These are phyloP conservation scores for Sebastes cheni DNA, from an alignment of 2,797 vertebrate genomes.

Conservation along the genomic window DNA sequence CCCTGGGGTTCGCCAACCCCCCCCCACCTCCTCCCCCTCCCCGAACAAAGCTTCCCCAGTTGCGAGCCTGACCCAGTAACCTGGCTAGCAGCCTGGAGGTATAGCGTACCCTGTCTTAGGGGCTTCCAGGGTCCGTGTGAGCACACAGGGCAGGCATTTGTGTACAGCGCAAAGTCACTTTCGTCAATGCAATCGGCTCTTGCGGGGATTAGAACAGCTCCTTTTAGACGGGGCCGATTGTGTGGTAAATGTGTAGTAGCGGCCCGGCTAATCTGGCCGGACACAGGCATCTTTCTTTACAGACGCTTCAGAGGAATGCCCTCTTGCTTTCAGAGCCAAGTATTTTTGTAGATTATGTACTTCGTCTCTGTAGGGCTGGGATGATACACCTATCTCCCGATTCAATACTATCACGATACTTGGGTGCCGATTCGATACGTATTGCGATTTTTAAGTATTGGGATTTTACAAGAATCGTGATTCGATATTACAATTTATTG, in stretches of 20 bases:
- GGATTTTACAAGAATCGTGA: too few relatives aligned
- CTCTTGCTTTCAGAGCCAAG: constrained; percentile 39
- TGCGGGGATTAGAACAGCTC: constrained; percentile 73
- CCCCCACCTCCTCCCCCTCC: constrained; percentile 57
- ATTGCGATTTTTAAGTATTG: too few relatives aligned
- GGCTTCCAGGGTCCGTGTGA: constrained; percentile 59
- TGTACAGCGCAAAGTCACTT: constrained; percentile 76
- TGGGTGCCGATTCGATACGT: too few relatives aligned
- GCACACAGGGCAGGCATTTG: constrained; percentile 69
- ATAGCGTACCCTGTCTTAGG: constrained; percentile 69
- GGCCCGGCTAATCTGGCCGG: background rate
- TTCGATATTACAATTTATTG: too few relatives aligned
- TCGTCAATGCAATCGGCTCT: constrained; percentile 73
- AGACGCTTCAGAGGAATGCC: constrained; percentile 60
- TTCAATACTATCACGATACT: too few relatives aligned
- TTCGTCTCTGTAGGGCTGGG: background rate
- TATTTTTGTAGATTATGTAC: constrained; percentile 34
- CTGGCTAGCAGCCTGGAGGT: constrained; percentile 78
- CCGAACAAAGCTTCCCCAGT: constrained; percentile 83
- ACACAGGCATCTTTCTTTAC: constrained; percentile 74
- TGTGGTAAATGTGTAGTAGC: constrained; percentile 64
- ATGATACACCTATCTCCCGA: too few relatives aligned
- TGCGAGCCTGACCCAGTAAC: constrained; percentile 84
- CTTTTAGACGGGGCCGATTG: constrained; percentile 74
- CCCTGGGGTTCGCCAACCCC: constrained; percentile 72